phyloP scores from a whole-genome alignment of 2,113 vertebrate species.

The Corythoichthys haematopterus region DNA sequence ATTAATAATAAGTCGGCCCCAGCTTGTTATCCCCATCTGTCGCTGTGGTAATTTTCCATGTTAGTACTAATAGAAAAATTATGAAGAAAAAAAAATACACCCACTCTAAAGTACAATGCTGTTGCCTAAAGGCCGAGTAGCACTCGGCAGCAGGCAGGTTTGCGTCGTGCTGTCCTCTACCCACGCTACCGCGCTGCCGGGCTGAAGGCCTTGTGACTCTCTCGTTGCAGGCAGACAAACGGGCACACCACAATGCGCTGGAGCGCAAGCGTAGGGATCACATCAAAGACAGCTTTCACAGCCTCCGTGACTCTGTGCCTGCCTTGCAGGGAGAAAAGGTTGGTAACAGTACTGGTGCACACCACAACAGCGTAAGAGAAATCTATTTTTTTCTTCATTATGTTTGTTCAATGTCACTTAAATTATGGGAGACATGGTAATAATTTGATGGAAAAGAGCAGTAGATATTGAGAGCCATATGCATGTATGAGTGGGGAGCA shows the following conservation, averaged over 20 bases:
- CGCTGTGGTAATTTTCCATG: neutral
- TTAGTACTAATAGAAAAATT: neutral
- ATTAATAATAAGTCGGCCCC: neutral
- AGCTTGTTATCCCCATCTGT: neutral
- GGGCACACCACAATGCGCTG: conserved; percentile 97
- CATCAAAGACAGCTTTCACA: conserved; percentile 99
- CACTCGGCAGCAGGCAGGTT: conserved; percentile 29
- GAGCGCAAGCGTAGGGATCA: conserved; percentile 99
- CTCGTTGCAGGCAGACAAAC: conserved; percentile 91
- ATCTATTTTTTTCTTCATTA: conserved; percentile 13
- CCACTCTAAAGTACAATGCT: neutral
- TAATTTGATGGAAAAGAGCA: neutral
- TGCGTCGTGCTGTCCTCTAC: conserved; percentile 38
- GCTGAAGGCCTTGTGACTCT: conserved; percentile 59
- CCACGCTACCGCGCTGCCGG: conserved; percentile 43
- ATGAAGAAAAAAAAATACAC: neutral
- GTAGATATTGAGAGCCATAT: neutral
- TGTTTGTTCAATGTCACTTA: neutral
- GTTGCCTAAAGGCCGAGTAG: conserved; percentile 2
- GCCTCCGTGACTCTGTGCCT: conserved; percentile 95
- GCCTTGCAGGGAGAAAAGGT: conserved; percentile 98
- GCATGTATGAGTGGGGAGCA: conserved; percentile 15
- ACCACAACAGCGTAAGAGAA: conserved; percentile 15
- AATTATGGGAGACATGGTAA: neutral
- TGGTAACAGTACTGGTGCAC: conserved; percentile 61